Evolutionary conservation across 2,888 invertebrate species (phyloP), one percentile per base, ranked within the genome.

Genomic region (Caenorhabditis sp.): DNA sequence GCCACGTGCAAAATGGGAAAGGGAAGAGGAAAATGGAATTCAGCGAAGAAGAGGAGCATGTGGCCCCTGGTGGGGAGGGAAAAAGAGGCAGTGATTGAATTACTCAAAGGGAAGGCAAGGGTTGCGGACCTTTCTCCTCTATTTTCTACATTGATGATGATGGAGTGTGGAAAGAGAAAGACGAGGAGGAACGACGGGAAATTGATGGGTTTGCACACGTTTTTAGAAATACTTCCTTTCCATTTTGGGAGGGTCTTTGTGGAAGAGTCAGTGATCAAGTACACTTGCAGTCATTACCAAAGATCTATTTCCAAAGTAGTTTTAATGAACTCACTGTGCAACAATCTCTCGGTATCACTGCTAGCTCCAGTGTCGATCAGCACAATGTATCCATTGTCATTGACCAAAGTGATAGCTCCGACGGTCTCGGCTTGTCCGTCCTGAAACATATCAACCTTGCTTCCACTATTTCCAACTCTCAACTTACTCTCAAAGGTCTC

Each of bases 291-390:
- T n/a, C n/a, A n/a, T n/a, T n/a, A n/a, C n/a, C n/a, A n/a, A n/a
- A n/a, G n/a, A n/a, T n/a, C n/a, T n/a, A n/a, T n/a, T n/a, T n/a
- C n/a, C n/a, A n/a, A n/a, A n/a, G n/a, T n/a, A n/a, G n/a, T n/a
- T n/a, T n/a, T n/a, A n/a, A n/a, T 18, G 20, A 62, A 74, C 81
- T 71, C 28, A 88, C 89, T 89, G 60, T 87, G 87, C 55, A 90
- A 85, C 26, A 90, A 87, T 69, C 87, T 64, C 72, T 90, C 90
- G 18, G 90, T 90, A 22, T 90, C 90, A 61, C 83, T 82, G 35
- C 88, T 80, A 13, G 89, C 84, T 37, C 90, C 90, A 28, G 90
- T 90, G 70, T 90, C 90, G 22, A 90, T 86, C 1, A 90, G 80
- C 22, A 90, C 85, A 37, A 84, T 80, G 67, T 86, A 86, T 32